Evolutionary conservation across 2,888 invertebrate species (phyloP).

Genomic region (Pterostichus niger): DNA sequence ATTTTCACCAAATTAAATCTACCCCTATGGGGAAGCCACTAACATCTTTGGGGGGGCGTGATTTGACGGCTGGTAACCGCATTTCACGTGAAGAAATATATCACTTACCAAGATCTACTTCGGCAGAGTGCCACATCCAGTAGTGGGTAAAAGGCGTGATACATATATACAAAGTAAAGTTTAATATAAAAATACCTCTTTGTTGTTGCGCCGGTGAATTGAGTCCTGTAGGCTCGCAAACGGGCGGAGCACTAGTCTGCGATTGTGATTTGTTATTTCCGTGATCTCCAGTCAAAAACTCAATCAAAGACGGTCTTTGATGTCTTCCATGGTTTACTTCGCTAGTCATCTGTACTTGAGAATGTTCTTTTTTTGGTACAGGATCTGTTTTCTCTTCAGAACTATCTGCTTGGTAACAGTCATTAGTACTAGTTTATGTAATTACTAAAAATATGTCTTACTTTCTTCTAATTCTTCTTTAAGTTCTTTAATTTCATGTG

Average conservation of each 20-base stretch:
- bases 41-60: too few relatives aligned
- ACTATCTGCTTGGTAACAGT: slow-evolving; percentile 57
- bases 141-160: too few relatives aligned
- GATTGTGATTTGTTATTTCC: slow-evolving; percentile 72
- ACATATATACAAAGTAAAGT: slow-evolving; percentile 65
- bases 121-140: too few relatives aligned
- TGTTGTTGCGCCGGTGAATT: slow-evolving; percentile 74
- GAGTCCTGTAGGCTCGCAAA: slow-evolving; percentile 73
- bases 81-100: too few relatives aligned
- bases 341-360: slow-evolving; percentile 78
- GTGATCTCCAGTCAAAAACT: slow-evolving; percentile 82
- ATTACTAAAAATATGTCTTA: slow-evolving; percentile 71
- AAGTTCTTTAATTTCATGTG: slow-evolving; percentile 90
- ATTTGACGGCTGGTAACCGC: too few relatives aligned
- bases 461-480: slow-evolving; percentile 92
- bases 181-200: slow-evolving; percentile 69
- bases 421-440: slow-evolving; percentile 3
- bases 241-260: slow-evolving; percentile 71
- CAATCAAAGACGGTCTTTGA: slow-evolving; percentile 85
- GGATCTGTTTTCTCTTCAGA: slow-evolving; percentile 73
- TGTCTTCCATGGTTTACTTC: slow-evolving; percentile 77
- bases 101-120: too few relatives aligned
- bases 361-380: slow-evolving; percentile 75
- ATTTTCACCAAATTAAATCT: too few relatives aligned
- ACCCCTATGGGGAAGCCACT: too few relatives aligned